Evolutionary conservation across 2,888 invertebrate species (phyloP).

Genomic region (Salticus scenicus): DNA sequence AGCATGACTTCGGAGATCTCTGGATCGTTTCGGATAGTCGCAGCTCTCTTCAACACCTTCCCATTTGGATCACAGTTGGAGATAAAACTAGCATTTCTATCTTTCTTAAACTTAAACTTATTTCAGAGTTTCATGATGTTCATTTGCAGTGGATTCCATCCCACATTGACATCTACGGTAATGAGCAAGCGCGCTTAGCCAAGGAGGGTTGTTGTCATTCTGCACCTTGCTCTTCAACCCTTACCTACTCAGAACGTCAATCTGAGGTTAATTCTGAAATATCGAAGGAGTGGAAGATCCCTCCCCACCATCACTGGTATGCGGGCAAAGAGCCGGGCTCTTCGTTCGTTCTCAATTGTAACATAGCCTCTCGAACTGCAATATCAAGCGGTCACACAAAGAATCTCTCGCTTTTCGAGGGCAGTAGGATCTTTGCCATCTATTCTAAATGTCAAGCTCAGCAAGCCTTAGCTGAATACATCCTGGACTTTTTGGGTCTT

Average conservation of each 20-base stretch:
- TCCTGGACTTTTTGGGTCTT: neutral
- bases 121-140: neutral
- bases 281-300: neutral
- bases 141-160: slow-evolving; percentile 4
- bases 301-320: neutral
- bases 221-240: no score
- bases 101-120: neutral
- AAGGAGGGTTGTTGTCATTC: no score
- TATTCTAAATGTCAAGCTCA: no score
- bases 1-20: neutral
- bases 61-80: neutral
- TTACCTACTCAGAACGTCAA: no score
- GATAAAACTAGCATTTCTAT: neutral
- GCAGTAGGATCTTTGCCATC: neutral
- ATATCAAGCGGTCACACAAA: no score
- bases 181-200: neutral
- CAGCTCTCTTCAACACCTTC: neutral
- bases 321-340: no score
- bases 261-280: neutral
- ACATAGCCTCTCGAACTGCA: no score
- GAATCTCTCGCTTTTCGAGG: no score
- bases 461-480: no score
- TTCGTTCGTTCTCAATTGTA: no score
- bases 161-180: neutral
- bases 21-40: neutral